Percentiles rank a stretch among this genome's conserved stretches.
phyloP scores from a whole-genome alignment of 92 coral and sea anemone genomes.

The Actinostola sp. region DNA sequence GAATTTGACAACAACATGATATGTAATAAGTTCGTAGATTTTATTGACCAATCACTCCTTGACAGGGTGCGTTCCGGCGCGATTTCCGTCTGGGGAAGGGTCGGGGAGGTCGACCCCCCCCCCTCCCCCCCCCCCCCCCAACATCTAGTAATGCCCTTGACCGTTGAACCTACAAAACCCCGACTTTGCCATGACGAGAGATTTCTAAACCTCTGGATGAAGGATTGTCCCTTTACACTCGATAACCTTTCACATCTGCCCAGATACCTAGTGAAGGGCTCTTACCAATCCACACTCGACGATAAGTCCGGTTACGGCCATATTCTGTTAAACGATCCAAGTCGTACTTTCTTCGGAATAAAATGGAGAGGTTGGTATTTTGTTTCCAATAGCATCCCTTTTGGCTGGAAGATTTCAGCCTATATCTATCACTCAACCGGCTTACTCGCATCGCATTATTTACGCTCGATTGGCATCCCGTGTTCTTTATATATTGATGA shows the following conservation, averaged over 20 bases:
- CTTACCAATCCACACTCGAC: conserved; percentile 25
- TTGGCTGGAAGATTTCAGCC: conserved; percentile 35
- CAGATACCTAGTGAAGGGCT: not conserved
- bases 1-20: conserved; percentile 5
- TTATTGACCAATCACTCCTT: conserved; percentile 15
- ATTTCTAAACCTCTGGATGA: conserved; percentile 32
- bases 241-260: conserved; percentile 4
- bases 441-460: conserved; percentile 14
- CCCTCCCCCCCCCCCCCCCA: too few relatives aligned
- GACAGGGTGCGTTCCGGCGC: conserved; percentile 19
- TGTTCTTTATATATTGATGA: conserved; percentile 27
- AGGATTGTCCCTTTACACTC: conserved; percentile 13
- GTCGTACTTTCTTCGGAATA: conserved; percentile 17
- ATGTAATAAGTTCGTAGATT: conserved; percentile 14
- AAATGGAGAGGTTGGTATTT: conserved; percentile 28
- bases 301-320: conserved; percentile 36
- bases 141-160: conserved; percentile 31
- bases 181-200: conserved; percentile 21
- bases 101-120: conserved; percentile 32
- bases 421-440: conserved; percentile 30
- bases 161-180: conserved; percentile 31
- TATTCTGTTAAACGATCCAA: not conserved
- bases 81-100: conserved; percentile 31
- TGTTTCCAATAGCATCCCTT: conserved; percentile 21
- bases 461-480: conserved; percentile 31